Evolutionary conservation across 2,888 invertebrate species (phyloP), one percentile per base, ranked within the genome.

Genomic region (Mycalesis mineus): DNA sequence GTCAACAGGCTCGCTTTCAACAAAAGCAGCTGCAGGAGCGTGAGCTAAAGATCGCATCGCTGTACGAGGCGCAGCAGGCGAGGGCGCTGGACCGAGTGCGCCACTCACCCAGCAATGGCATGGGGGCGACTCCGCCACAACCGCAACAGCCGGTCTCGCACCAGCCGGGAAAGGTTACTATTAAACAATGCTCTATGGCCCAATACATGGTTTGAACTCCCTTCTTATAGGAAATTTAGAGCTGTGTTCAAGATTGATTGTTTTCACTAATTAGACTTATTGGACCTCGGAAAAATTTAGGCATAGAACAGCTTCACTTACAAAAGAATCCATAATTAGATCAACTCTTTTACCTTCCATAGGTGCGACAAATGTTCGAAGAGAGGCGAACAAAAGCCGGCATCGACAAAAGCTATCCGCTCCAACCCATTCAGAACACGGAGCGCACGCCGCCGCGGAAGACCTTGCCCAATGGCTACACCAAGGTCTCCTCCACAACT

Each of bases 321-420:
- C 47, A 1, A 33, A 4, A 31, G 15, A 14, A 40, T 40, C 1
- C n/a, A 5, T 40, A 22, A 28, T 42, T 13, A 31, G 9, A 31
- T 44, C 11, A 9, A 31, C 7, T 31, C 9, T 45, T 29, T 45
- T 29, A 13, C 14, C 14, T 45, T 31, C 3, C 60, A 4, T 73
- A 94, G 93, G 95, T 96, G 29, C 93, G 96, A 11, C 96, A 96
- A 85, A 94, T 96, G 94, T 96, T 96, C 73, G 95, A 96, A 73
- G 96, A 96, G 76, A 91, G 95, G 28, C 91, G 95, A 39, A 88
- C 89, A 15, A 94, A 94, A 67, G 93, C 92, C 2, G 95, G 95
- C 36, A 93, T 95, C 64, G 96, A 96, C 82, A 94, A 94, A 69
- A 95, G 95, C 74, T 94, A 95, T 80, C 96, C 95, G 0, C 86